Base-by-base conservation (phyloP, 2,888 invertebrate genomes). In the Torymus aiolomorphi region DNA sequence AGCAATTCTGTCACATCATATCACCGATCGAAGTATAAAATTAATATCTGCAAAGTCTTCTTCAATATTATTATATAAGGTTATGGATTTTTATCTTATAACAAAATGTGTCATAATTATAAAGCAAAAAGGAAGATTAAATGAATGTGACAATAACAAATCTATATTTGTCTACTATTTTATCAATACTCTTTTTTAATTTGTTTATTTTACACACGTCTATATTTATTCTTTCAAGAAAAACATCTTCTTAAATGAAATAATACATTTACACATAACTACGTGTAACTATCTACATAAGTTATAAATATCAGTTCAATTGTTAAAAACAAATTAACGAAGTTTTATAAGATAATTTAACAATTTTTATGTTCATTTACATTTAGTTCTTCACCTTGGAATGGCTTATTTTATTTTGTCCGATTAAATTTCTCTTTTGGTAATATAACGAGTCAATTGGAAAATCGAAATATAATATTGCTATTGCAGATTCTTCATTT, bases 21-120 rank as follows among this genome's bases (percentile, higher is more conserved):
- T 86, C 85, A 85, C 84, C 82, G 80, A 84, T 82, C 63, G 76
- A 80, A 84, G 82, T 85, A 83, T 42, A 84, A 83, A 84, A 82
- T 83, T 82, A 84, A 74, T 83, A 82, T 83, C 13, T 65, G 59
- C 24, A 49, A 20, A 77, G 18, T 63, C 52, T 67, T 69, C 52
- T 71, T 57, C 56, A 70, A 59, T 11, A 70, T 14, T 57, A 70
- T 75, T 75, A 62, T 75, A 59, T 77, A 73, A 71, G 52, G 14
- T 62, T 72, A 62, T 62, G 10, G 20, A 3, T 74, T 56, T 65
- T 18, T 59, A 67, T 67, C 52, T 59, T 42, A 70, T 18, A 56
- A 76, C 24, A 31, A 67, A 61, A 77, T 70, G 5, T 61, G 11
- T 52, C 57, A 69, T 65, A 10, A 69, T 63, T 69, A 51, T 76